Base-by-base conservation (phyloP, 2,797 vertebrate genomes). In the Pseudotriccus pelzelni region DNA sequence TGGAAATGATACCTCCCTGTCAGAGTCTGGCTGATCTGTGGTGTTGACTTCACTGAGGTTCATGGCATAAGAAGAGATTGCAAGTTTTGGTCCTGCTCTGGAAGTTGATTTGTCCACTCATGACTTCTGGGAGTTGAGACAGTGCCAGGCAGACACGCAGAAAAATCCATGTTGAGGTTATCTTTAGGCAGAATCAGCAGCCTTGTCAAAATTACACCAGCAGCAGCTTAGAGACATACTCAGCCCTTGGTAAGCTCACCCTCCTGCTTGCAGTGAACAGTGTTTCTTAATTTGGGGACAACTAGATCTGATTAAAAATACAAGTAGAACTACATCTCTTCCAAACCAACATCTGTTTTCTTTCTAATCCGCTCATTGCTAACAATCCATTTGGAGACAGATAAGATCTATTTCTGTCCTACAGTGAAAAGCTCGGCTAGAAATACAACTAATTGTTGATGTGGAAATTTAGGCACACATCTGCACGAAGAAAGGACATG, bases 261-360 rank as follows among this genome's bases (percentile, higher is more conserved):
- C 13, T 84, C 41, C 50, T 87, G 70, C 14, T 52, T 66, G 43
- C 76, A 87, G 13, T 50, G 60, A 90, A 25, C 28, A 59, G 23
- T 23, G 23, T 44, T 94, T 78, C 85, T 90, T 88, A 75, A 86
- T 87, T 47, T 82, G 52, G 20, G 46, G 36, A 69, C 28, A 69
- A 68, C 49, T 44, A 69, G 30, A 50, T 90, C 69, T 91, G 76
- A 94, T 94, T 93, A 86, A 95, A 91, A 94, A 86, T 21, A 66
- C 2, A 1, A 91, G 64, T 24, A 89, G 56, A 87, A 67, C 75
- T 53, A 20, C 32, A 76, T 81, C 47, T 86, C 76, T 86, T 86
- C 58, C 21, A 12, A 47, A 14, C 32, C 49, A 84, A 67, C 88
- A 90, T 95, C 92, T 87, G 93, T 84, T 92, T 90, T 63, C 86